Evolutionary conservation across 2,888 invertebrate species (phyloP).

Genomic region (Falcaria lacertinaria): DNA sequence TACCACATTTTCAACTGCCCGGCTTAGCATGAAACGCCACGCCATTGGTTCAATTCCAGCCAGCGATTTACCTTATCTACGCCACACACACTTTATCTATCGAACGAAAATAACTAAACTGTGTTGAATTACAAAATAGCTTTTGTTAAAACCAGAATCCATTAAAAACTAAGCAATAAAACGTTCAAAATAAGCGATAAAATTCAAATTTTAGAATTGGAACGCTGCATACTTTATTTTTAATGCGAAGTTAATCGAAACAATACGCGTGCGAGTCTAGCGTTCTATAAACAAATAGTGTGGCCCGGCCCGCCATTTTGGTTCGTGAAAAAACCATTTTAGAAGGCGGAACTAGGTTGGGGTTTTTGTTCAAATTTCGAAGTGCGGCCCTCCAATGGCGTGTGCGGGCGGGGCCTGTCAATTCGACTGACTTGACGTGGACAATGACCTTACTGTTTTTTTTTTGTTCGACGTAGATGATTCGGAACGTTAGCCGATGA

Average conservation of each 20-base stretch:
- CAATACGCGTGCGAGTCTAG: conserved; percentile 41
- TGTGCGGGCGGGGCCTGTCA: conserved; percentile 75
- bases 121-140: not conserved
- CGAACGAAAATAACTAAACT: not conserved
- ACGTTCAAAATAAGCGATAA: conserved; percentile 22
- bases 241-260: conserved; percentile 37
- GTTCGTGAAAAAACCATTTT: conserved; percentile 72
- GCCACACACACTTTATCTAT: conserved; percentile 2
- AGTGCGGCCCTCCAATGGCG: conserved; percentile 70
- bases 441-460: conserved; percentile 67
- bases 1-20: conserved; percentile 1
- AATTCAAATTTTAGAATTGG: conserved; percentile 28
- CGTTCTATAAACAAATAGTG: conserved; percentile 67
- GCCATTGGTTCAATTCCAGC: conserved; percentile 1
- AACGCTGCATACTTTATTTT: conserved; percentile 31
- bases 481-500: conserved; percentile 7
- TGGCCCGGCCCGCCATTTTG: conserved; percentile 67
- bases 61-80: not conserved
- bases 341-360: conserved; percentile 78
- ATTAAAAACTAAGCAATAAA: conserved; percentile 6
- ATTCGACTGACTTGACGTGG: conserved; percentile 70
- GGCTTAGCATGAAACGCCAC: not conserved
- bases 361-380: conserved; percentile 76
- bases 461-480: conserved; percentile 24
- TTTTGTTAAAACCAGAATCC: not conserved